A percentile compares a stretch with the other conserved stretches of the same genome.
Conservation (phyloP, 2,797 vertebrate genomes). For the Syngnathus rostellatus region DNA sequence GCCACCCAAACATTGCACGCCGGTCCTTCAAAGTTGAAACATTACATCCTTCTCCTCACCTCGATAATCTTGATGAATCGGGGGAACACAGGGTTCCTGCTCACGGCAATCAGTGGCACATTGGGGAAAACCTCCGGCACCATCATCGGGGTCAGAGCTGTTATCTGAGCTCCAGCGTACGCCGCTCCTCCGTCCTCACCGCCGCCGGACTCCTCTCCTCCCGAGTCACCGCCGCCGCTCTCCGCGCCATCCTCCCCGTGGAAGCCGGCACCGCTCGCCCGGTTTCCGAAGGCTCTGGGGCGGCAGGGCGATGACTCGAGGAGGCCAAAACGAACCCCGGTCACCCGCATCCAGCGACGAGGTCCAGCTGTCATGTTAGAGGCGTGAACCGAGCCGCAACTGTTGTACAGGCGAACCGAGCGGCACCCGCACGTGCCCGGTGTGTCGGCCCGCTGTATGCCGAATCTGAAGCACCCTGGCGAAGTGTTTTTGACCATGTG, state of each 20-base stretch:
- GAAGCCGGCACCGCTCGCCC: slow-evolving; percentile 49
- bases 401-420: slow-evolving; percentile 18
- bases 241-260: slow-evolving; percentile 67
- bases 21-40: slow-evolving; percentile 6
- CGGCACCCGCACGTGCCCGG: neutral
- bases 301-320: neutral
- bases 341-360: slow-evolving; percentile 43
- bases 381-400: neutral
- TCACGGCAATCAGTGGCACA: slow-evolving; percentile 87
- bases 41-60: slow-evolving; percentile 65
- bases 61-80: slow-evolving; percentile 98
- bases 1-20: slow-evolving; percentile 11
- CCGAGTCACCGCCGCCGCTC: slow-evolving; percentile 44
- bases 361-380: slow-evolving; percentile 14
- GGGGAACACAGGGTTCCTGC: slow-evolving; percentile 82
- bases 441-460: slow-evolving; percentile 6
- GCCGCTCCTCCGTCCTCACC: slow-evolving; percentile 49
- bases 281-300: slow-evolving; percentile 55
- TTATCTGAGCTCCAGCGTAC: slow-evolving; percentile 72
- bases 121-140: slow-evolving; percentile 91
- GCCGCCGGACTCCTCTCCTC: slow-evolving; percentile 61
- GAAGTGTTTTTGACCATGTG: slow-evolving; percentile 10
- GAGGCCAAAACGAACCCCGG: slow-evolving; percentile 8
- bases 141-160: slow-evolving; percentile 84
- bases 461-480: slow-evolving; percentile 7